Percentiles rank a stretch among this genome's conserved stretches.
Evolutionary conservation across 2,113 vertebrate species (phyloP).

Genomic region (Phyllopteryx taeniolatus): DNA sequence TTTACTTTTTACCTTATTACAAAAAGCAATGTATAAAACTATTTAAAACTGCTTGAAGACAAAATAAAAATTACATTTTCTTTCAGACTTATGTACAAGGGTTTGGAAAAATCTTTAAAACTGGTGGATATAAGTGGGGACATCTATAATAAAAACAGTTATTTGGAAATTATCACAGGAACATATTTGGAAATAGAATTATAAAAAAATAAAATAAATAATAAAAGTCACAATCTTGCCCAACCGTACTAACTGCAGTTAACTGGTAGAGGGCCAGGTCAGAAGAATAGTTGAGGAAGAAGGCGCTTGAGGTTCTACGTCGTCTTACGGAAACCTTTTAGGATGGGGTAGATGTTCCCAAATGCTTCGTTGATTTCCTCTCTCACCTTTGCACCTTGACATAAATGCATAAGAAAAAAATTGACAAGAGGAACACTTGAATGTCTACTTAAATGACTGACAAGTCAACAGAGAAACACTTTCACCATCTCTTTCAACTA

Average conservation of each 20-base stretch:
- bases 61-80: constrained; percentile 35
- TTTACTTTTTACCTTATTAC: neutral
- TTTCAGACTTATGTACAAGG: constrained; percentile 58
- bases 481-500: neutral
- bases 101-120: constrained; percentile 2
- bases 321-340: constrained; percentile 97
- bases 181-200: neutral
- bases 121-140: neutral
- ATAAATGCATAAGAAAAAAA: neutral
- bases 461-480: neutral
- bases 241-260: constrained; percentile 33
- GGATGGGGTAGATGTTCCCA: constrained; percentile 99
- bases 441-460: neutral
- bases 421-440: neutral
- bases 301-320: constrained; percentile 75
- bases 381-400: constrained; percentile 93
- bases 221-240: constrained; percentile 11
- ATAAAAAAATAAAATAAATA: neutral
- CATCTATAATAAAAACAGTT: no score
- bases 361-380: constrained; percentile 98
- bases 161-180: neutral
- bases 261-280: constrained; percentile 6
- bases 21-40: constrained; percentile 41
- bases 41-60: constrained; percentile 36
- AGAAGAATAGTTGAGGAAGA: neutral